These are phyloP conservation scores for Lophochroa leadbeateri DNA, from an alignment of 2,113 vertebrate species.

Conservation along the genomic window DNA sequence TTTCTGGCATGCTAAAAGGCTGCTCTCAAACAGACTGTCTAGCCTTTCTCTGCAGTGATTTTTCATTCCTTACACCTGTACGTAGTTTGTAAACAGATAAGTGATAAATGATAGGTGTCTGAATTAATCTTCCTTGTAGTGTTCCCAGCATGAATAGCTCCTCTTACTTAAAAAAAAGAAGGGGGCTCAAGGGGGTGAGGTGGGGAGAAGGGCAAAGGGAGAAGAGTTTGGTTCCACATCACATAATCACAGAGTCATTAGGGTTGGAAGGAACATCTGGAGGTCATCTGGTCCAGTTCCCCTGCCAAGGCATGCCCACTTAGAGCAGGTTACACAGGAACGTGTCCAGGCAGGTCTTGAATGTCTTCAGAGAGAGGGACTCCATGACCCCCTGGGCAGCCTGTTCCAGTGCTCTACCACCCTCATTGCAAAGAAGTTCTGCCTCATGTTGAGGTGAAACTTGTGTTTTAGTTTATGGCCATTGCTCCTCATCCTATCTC, in stretches of 20 bases:
- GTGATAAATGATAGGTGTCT: background rate
- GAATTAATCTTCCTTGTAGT: background rate
- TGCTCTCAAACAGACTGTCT: accelerated
- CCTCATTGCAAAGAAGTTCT: background rate
- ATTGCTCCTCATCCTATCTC: background rate
- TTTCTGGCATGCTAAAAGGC: background rate
- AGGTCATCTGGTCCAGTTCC: background rate
- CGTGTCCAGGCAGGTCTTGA: background rate
- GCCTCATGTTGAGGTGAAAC: background rate
- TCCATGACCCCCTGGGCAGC: background rate
- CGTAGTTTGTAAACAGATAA: background rate
- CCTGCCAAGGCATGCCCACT: background rate
- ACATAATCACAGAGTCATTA: background rate
- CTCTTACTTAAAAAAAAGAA: background rate
- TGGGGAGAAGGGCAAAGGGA: background rate
- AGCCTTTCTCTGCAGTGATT: background rate
- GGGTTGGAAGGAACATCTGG: background rate
- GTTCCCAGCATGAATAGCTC: background rate
- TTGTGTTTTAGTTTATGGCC: background rate
- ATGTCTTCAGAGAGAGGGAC: background rate
- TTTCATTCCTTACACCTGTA: background rate
- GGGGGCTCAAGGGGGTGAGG: background rate
- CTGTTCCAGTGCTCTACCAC: background rate
- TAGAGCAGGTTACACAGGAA: background rate
- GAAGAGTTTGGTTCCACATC: background rate